These are phyloP conservation scores for Cryptotermes secundus DNA, from an alignment of 1,140 invertebrate genomes.

Conservation along the genomic window DNA sequence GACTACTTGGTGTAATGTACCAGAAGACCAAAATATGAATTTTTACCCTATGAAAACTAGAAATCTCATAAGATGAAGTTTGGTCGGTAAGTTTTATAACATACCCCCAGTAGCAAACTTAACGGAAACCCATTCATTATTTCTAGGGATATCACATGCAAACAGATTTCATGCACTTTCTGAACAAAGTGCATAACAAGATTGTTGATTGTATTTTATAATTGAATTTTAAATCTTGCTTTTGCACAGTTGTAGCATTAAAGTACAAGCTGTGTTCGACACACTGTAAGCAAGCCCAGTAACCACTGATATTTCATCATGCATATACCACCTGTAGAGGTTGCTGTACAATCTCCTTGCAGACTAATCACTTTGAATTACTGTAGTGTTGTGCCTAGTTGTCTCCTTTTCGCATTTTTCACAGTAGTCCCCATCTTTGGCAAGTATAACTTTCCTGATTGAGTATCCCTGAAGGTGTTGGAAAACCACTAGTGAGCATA, in stretches of 20 bases:
- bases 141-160: no score
- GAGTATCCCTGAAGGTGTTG: neutral
- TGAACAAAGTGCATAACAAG: neutral
- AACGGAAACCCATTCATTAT: no score
- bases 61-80: no score
- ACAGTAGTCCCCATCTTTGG: neutral
- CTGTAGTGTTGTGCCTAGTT: neutral
- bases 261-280: neutral
- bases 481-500: neutral
- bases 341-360: constrained; percentile 6
- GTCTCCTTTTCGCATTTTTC: neutral
- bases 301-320: neutral
- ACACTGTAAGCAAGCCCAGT: neutral
- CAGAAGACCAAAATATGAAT: no score
- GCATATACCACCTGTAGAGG: neutral
- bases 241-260: neutral
- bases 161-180: no score
- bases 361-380: neutral
- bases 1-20: no score
- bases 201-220: neutral
- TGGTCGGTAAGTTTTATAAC: no score
- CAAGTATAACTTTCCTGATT: neutral
- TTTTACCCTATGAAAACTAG: no score
- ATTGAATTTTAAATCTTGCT: neutral
- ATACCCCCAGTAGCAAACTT: no score